Percentiles rank a stretch among this genome's conserved stretches.
Evolutionary conservation across 1,140 invertebrate species (phyloP).

Genomic region (Conus ventricosus): DNA sequence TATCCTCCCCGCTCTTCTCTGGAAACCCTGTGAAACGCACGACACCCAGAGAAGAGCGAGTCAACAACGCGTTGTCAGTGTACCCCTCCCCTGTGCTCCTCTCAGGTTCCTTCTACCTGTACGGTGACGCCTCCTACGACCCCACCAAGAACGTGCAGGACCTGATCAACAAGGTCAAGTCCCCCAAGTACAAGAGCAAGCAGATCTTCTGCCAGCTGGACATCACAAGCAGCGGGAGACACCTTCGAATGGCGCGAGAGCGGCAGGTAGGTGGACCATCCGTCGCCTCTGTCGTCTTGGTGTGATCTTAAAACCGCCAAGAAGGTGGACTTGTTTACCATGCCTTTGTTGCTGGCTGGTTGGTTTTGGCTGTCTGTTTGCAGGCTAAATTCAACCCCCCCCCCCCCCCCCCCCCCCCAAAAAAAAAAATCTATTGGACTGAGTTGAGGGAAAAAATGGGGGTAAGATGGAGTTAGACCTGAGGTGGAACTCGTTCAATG

Average conservation of each 20-base stretch:
- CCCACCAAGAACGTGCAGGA: conserved; percentile 47
- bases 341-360: background rate
- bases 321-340: background rate
- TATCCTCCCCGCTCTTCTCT: no score
- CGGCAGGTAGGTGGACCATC: conserved; percentile 55
- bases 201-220: conserved; percentile 66
- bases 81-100: no score
- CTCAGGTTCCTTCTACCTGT: conserved; percentile 17
- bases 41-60: no score
- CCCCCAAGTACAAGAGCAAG: conserved; percentile 56
- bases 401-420: no score
- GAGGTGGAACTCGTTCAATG: no score
- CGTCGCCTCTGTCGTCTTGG: no score
- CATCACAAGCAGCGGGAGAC: conserved; percentile 56
- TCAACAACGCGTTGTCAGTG: no score
- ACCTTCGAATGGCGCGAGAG: conserved; percentile 64
- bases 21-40: no score
- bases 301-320: background rate
- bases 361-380: background rate
- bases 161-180: conserved; percentile 53
- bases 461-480: no score
- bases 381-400: no score
- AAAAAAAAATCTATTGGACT: no score
- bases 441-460: no score
- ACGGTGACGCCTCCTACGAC: conserved; percentile 40